Evolutionary conservation across 2,113 vertebrate genomes (phyloP).

Genomic region (Bubo blakistoni): DNA sequence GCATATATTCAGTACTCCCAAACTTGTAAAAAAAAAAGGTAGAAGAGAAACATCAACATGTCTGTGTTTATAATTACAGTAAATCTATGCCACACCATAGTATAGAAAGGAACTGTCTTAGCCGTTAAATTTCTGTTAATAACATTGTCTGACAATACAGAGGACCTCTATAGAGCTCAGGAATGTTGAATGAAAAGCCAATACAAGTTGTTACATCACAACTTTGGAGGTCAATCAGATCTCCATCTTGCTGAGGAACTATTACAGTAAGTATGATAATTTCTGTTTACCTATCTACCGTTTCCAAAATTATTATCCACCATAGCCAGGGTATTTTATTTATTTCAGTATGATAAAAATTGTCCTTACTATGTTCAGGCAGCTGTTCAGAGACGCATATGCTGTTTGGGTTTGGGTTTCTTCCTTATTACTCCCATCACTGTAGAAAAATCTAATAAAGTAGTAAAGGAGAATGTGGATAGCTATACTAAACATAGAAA

Average conservation of each 20-base stretch:
- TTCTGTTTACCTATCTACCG: background rate
- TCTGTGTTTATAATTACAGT: background rate
- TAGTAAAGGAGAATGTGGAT: background rate
- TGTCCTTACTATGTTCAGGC: background rate
- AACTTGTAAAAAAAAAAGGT: no score
- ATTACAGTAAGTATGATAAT: background rate
- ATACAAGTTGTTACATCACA: background rate
- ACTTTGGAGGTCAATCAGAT: background rate
- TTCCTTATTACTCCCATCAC: background rate
- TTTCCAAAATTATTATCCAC: background rate
- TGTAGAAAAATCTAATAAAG: background rate
- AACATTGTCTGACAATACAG: background rate
- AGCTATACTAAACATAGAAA: background rate
- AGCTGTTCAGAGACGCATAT: background rate
- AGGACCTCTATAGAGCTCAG: background rate
- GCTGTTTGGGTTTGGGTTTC: background rate
- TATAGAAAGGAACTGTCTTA: background rate
- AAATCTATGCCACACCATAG: background rate
- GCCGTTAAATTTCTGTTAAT: background rate
- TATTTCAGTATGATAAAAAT: background rate
- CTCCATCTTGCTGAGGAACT: background rate
- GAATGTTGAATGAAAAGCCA: background rate
- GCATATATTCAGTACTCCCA: no score
- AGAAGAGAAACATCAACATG: background rate
- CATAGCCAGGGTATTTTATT: background rate